A percentile compares a stretch with the other conserved stretches of the same genome.
These are phyloP conservation scores for Leuciscus idus DNA, from an alignment of 2,113 vertebrate genomes.

Conservation along the genomic window DNA sequence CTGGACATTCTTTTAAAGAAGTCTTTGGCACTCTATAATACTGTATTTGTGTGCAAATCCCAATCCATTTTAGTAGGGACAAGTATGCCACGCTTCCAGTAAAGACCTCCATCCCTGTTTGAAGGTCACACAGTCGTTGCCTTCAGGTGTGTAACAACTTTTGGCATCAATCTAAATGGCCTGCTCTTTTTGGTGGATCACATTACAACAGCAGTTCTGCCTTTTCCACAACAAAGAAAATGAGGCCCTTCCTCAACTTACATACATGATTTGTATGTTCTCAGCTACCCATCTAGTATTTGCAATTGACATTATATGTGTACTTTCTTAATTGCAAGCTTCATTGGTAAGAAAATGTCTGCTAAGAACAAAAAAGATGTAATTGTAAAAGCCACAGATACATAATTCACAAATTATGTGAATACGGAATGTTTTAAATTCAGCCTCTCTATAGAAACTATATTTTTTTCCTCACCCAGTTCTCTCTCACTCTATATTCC, in stretches of 20 bases:
- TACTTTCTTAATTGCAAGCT: neutral
- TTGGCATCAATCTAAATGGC: neutral
- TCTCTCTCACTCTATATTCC: neutral
- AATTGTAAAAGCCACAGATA: constrained; percentile 13
- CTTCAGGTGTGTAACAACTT: neutral
- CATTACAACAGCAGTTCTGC: neutral
- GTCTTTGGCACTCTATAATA: neutral
- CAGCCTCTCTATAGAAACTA: constrained; percentile 45
- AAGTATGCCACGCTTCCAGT: neutral
- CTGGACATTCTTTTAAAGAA: neutral
- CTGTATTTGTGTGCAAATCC: neutral
- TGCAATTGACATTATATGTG: neutral
- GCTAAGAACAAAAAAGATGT: neutral
- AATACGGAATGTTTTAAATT: constrained; percentile 31
- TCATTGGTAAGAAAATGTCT: neutral
- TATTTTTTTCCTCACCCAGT: constrained; percentile 57
- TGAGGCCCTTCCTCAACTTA: neutral
- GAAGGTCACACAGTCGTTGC: neutral
- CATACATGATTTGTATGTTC: neutral
- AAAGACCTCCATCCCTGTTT: neutral
- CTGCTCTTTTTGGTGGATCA: neutral
- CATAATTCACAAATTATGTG: neutral
- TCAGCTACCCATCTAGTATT: neutral
- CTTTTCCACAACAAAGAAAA: neutral
- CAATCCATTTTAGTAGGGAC: neutral